Evolutionary conservation across 2,888 invertebrate species (phyloP), one percentile per base, ranked within the genome.

Genomic region (Oligia fasciuncula): DNA sequence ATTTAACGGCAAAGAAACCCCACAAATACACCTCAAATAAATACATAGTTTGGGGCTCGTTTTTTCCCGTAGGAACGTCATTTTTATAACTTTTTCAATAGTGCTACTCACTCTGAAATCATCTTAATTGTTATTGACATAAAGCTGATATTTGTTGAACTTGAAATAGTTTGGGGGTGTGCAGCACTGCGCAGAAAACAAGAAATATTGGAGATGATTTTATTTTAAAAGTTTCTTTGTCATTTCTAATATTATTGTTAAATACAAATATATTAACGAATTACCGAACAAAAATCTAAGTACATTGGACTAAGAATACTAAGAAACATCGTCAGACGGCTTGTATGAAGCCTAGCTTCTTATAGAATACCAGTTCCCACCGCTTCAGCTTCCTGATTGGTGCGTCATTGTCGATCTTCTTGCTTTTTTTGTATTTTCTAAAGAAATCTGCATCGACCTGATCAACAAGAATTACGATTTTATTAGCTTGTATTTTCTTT

Each of bases 331-430:
- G 73, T 94, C 87, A 95, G 84, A 95, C 91, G 80, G 95, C 95
- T 85, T 95, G 95, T 90, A 97, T 91, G 90, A 97, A 96, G 19
- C 96, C 96, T 88, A 97, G 86, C 85, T 95, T 96, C 91, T 96
- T 95, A 92, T 97, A 97, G 74, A 97, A 92, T 80, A 95, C 89
- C 74, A 97, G 88, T 85, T 97, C 96, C 96, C 96, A 97, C n/a
- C 95, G 91, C 88, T 95, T 95, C 67, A 97, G 90, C 79, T 96
- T 96, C 1, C 93, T 94, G 17, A 95, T 95, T 0, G 96, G 96
- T 0, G 96, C 94, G 51, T 96, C 95, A 0, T 76, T 90, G 77
- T 94, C 95, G 8, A 96, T 91, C 74, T 93, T 94, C 91, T 91
- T 95, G 83, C 94, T 94, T 51, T 89, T 91, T 80, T 95, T 96